phyloP scores from a whole-genome alignment of 2,797 vertebrate genomes.

The Macropodus opercularis region DNA sequence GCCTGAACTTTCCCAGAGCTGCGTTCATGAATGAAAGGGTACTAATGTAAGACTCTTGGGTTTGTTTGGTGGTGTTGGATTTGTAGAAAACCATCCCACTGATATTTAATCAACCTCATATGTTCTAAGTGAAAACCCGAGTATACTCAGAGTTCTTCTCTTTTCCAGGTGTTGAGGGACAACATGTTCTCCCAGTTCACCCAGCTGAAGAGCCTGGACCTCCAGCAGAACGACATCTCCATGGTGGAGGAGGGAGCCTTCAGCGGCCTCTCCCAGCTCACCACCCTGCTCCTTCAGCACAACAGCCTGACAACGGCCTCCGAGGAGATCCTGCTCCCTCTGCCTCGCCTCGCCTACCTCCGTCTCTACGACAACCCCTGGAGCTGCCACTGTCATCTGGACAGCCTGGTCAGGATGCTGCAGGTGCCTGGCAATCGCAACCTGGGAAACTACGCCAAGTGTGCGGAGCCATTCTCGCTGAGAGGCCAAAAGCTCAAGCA shows the following conservation, averaged over 20 bases:
- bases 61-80: too few species aligned
- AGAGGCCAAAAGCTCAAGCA: slow-evolving; percentile 88
- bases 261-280: slow-evolving; percentile 88
- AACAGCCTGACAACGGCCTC: slow-evolving; percentile 86
- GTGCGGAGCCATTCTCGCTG: slow-evolving; percentile 81
- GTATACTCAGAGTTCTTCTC: background rate
- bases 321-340: slow-evolving; percentile 90
- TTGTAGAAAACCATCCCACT: too few species aligned
- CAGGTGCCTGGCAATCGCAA: slow-evolving; percentile 93
- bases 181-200: slow-evolving; percentile 91
- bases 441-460: slow-evolving; percentile 93
- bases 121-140: too few species aligned
- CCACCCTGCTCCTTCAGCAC: slow-evolving; percentile 93
- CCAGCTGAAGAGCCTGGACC: slow-evolving; percentile 90
- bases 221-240: slow-evolving; percentile 93
- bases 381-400: slow-evolving; percentile 89
- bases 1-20: background rate
- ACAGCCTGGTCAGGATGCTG: slow-evolving; percentile 89
- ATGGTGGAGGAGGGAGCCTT: slow-evolving; percentile 90
- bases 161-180: slow-evolving; percentile 82
- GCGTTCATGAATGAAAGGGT: too few species aligned
- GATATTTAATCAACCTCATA: too few species aligned
- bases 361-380: slow-evolving; percentile 97
- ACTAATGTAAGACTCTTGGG: background rate
- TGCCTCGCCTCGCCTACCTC: slow-evolving; percentile 88